Conservation (phyloP, 92 coral and sea anemone species). For the Epizoanthus stellaris region DNA sequence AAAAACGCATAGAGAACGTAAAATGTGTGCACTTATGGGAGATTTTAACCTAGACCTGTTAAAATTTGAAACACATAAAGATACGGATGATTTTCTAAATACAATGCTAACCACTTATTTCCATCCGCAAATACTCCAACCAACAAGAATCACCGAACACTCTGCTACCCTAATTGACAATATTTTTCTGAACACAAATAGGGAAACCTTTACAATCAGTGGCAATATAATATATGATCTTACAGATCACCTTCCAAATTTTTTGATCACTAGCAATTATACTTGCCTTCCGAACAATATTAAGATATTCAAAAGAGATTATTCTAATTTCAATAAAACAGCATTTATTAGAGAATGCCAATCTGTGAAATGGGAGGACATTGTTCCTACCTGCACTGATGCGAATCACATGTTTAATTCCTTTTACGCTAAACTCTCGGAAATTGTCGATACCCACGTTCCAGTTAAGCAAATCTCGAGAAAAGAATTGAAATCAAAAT, state of each 20-base stretch:
- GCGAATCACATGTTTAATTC: slow-evolving; percentile 52
- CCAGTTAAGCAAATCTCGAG: slow-evolving; percentile 56
- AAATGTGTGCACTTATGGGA: slow-evolving; percentile 51
- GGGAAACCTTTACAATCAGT: slow-evolving; percentile 60
- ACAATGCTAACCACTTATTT: slow-evolving; percentile 52
- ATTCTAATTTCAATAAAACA: slow-evolving; percentile 61
- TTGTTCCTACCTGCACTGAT: slow-evolving; percentile 48
- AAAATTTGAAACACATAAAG: slow-evolving; percentile 57
- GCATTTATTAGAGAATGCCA: slow-evolving; percentile 55
- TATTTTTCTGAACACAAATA: slow-evolving; percentile 60
- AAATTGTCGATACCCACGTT: slow-evolving; percentile 53
- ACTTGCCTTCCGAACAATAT: slow-evolving; percentile 58
- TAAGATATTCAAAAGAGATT: slow-evolving; percentile 59
- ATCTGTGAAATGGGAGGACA: slow-evolving; percentile 53
- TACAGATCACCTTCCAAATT: slow-evolving; percentile 50
- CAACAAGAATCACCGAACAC: slow-evolving; percentile 59
- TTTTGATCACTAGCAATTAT: slow-evolving; percentile 63
- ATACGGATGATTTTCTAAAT: slow-evolving; percentile 69
- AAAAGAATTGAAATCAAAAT: slow-evolving; percentile 57
- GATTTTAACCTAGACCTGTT: slow-evolving; percentile 67
- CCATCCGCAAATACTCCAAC: slow-evolving; percentile 67
- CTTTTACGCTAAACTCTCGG: slow-evolving; percentile 45
- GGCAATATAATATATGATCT: slow-evolving; percentile 68
- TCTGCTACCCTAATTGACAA: slow-evolving; percentile 68
- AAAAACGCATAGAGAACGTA: slow-evolving; percentile 58